Conservation (phyloP, 2,113 vertebrate genomes). For the Myotis brandtii region DNA sequence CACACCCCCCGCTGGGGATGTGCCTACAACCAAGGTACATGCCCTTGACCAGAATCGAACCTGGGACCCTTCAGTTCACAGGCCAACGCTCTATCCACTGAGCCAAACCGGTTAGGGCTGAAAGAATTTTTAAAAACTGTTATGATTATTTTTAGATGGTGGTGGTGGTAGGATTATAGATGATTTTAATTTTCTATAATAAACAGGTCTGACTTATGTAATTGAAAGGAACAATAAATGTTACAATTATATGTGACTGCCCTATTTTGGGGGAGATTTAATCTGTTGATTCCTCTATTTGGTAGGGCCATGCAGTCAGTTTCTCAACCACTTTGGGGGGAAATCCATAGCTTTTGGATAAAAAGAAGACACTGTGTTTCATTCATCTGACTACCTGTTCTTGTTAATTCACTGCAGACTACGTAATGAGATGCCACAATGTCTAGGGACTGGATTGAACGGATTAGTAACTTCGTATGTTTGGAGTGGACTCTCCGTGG, state of each 20-base stretch:
- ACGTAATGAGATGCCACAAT: background rate
- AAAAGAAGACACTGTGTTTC: background rate
- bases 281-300: background rate
- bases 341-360: background rate
- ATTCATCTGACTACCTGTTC: background rate
- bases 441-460: background rate
- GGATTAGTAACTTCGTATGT: background rate
- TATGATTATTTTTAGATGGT: conserved; percentile 20
- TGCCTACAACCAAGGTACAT: too few relatives aligned
- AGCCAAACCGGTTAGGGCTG: too few relatives aligned
- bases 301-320: background rate
- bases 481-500: background rate
- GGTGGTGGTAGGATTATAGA: background rate
- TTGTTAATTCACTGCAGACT: background rate
- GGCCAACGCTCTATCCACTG: too few relatives aligned
- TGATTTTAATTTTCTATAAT: conserved; percentile 39
- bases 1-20: too few relatives aligned
- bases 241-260: background rate
- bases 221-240: conserved; percentile 14
- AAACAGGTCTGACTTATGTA: background rate
- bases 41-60: too few relatives aligned
- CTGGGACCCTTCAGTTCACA: too few relatives aligned
- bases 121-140: background rate
- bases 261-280: conserved; percentile 9
- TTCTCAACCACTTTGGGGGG: background rate